Conservation (phyloP, 2,888 invertebrate species). For the Hydrotaea diabolus region DNA sequence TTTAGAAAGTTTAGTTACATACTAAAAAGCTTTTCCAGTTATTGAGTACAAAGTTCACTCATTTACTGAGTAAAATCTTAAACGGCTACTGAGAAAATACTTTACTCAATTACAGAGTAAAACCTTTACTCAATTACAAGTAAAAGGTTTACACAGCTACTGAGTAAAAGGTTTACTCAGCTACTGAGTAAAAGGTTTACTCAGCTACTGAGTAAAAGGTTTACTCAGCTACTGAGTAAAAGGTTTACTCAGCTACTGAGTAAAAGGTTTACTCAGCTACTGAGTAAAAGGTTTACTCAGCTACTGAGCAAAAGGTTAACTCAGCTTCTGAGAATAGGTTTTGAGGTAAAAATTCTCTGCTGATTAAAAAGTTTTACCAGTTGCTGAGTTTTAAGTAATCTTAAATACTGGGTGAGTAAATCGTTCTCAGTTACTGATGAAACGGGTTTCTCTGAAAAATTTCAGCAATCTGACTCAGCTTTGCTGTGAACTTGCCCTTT, state of each 20-base stretch:
- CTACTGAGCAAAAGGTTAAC: not conserved
- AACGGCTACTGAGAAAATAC: not conserved
- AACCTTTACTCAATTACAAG: not conserved
- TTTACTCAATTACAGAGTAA: not conserved
- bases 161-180: conserved; percentile 7
- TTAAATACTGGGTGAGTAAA: not conserved
- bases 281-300: not conserved
- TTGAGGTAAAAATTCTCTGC: too few species aligned
- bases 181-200: not conserved
- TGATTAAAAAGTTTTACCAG: not conserved
- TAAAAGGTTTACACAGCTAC: not conserved
- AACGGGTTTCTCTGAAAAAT: not conserved
- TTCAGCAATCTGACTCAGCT: not conserved
- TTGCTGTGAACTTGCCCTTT: not conserved
- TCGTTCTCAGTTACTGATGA: not conserved
- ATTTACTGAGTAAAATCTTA: not conserved
- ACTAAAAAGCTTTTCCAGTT: too few species aligned
- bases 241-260: not conserved
- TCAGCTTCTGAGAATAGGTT: not conserved
- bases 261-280: not conserved
- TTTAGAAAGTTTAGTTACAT: too few species aligned
- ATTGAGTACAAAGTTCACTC: too few species aligned
- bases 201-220: not conserved
- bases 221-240: not conserved
- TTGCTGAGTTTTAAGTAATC: not conserved